Base-by-base conservation (phyloP, 2,797 vertebrate genomes). In the Lepidocolaptes lacrymiger region DNA sequence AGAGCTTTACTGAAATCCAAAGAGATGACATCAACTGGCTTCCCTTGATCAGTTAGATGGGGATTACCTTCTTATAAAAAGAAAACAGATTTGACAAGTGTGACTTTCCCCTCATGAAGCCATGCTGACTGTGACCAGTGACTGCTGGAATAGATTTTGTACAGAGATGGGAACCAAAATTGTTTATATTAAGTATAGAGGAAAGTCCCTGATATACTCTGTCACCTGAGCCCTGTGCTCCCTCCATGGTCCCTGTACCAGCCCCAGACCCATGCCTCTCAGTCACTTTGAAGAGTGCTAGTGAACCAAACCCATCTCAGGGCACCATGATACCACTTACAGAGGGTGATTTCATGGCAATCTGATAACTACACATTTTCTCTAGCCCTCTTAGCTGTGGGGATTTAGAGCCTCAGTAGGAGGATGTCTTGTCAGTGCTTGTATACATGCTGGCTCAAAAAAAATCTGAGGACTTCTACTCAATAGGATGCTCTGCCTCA, bases 131-230 rank as follows among this genome's bases (percentile, higher is more conserved):
- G 21, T 64, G 30, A n/a, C 30, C 23, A 64, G 8, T 24, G 32
- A 44, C 62, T 64, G 1, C 26, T 83, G 0, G 0, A 41, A 37
- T 22, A 32, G 32, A 39, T 44, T 69, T 74, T 55, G 18, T 34
- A 78, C 19, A 14, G n/a, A 72, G 11, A 28, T 36, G 8, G 11
- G 30, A 58, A n/a, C 7, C 13, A 49, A 73, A 86, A 49, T 2
- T 23, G 3, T 30, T 49, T 24, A 39, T 32, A 61, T 1, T 24
- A 36, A 43, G 9, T 54, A 27, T 2, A 7, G n/a, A 13, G 37
- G 10, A 49, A 36, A 74, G 49, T 61, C 19, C 7, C 8, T 56
- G 13, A 5, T 56, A 24, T 0, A 0, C 10, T 72, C 16, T 63
- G 7, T 39, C 36, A 49, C 26, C 28, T 48, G 28, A 81, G 7